A percentile compares a stretch with the other conserved stretches of the same genome.
phyloP scores from a whole-genome alignment of 2,888 invertebrate genomes.

The Saturnia japonica region DNA sequence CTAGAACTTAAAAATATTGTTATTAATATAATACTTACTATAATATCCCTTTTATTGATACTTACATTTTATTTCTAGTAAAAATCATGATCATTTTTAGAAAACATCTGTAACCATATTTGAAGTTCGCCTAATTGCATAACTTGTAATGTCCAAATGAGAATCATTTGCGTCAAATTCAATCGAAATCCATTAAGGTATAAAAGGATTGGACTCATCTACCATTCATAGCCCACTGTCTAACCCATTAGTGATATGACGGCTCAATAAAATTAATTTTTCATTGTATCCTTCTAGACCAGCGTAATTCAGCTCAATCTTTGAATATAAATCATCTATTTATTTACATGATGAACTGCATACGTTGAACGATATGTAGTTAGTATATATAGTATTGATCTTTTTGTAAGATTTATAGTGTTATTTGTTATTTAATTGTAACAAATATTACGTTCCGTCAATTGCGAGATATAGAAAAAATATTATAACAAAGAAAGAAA shows the following conservation, averaged over 20 bases:
- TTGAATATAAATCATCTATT: background rate
- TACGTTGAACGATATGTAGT: background rate
- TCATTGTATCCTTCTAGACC: background rate
- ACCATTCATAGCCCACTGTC: background rate
- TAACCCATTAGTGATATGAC: background rate
- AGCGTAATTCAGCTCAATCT: background rate
- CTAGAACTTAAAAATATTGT: background rate
- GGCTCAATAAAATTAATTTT: constrained; percentile 14
- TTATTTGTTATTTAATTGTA: background rate
- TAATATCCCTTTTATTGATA: background rate
- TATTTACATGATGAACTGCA: background rate
- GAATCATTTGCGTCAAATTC: constrained; percentile 10
- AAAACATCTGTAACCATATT: constrained; percentile 8
- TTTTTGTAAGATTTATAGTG: background rate
- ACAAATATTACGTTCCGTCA: background rate
- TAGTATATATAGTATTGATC: background rate
- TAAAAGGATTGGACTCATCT: constrained; percentile 8
- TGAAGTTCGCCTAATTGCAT: background rate
- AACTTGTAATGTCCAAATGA: background rate
- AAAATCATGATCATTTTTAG: background rate
- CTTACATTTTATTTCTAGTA: background rate
- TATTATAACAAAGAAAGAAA: background rate
- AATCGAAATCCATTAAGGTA: background rate
- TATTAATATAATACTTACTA: background rate
- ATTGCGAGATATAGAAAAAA: background rate